Evolutionary conservation across 2,113 vertebrate genomes (phyloP).

Genomic region (Alouatta palliata): DNA sequence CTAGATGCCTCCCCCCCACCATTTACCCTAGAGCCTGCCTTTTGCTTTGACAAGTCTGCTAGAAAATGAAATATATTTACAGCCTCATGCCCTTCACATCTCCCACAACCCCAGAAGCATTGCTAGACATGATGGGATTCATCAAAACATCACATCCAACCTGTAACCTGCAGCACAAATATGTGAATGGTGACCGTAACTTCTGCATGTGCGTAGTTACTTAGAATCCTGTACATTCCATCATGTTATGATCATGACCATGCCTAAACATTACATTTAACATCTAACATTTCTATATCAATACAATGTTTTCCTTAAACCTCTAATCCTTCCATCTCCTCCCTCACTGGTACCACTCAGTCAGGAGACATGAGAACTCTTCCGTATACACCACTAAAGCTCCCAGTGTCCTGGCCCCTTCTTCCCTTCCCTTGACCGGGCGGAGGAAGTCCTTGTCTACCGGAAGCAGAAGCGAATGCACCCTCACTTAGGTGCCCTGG

Average conservation of each 20-base stretch:
- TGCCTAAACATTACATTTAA: background rate
- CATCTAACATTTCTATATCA: background rate
- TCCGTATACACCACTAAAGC: background rate
- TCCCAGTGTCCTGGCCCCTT: background rate
- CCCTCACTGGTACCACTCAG: background rate
- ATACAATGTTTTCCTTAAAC: background rate
- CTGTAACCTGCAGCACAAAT: background rate
- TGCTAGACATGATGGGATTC: background rate
- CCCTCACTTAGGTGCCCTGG: background rate
- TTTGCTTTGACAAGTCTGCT: background rate
- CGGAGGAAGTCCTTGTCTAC: too few species aligned
- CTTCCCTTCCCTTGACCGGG: rapidly evolving
- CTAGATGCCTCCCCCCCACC: background rate
- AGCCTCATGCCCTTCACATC: background rate
- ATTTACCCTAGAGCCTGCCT: too few species aligned
- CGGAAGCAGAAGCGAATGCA: background rate
- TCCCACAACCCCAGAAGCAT: background rate
- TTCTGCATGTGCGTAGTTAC: rapidly evolving
- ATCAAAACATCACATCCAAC: background rate
- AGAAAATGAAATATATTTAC: background rate
- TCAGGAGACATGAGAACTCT: background rate
- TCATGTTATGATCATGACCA: background rate
- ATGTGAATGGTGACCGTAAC: rapidly evolving
- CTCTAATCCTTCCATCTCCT: background rate
- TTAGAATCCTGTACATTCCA: background rate